Evolutionary conservation across 2,113 vertebrate genomes (phyloP), one percentile per base, ranked within the genome.

Genomic region (Motacilla tschutschensis): DNA sequence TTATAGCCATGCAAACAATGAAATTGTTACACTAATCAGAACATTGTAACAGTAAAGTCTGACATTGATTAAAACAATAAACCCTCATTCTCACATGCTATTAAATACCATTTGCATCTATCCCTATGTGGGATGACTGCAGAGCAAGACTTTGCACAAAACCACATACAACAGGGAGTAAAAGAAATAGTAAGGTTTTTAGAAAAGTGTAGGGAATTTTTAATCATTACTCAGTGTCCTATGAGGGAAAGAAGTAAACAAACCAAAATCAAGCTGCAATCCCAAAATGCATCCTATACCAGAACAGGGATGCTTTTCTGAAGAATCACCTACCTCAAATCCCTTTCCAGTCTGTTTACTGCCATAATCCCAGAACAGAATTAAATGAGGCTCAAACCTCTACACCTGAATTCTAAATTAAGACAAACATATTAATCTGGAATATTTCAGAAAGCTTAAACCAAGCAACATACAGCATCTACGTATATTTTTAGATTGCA

Each of bases 1-100:
- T 82, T 33, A 57, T 22, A 13, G 15, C 38, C 40, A 28, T 0
- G 0, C 47, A 47, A 75, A 40, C 0, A 1, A 17, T 8, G 24
- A 20, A 38, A 62, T 15, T 1, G 0, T 47, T 41, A n/a, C 5
- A 3, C 17, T 59, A 46, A 81, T 72, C 47, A n/a, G 26, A 8
- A 31, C 9, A 2, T 4, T 22, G 20, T 17, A 67, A 60, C 33
- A 33, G 17, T 12, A 1, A 67, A 57, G 22, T 36, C 55, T 53
- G 55, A 33, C 20, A 22, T 0, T 11, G 44, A 71, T 55, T 44
- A 35, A n/a, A 62, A 40, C 25, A 51, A 38, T 6, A 26, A 44
- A 25, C 12, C 12, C 12, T 53, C 28, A 12, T 6, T 17, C 36
- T 83, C 48, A 24, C 12, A 5, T 6, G 9, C 46, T 55, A 4